Conservation (phyloP, 2,888 invertebrate species). For the Pachliopta kotzebuea region DNA sequence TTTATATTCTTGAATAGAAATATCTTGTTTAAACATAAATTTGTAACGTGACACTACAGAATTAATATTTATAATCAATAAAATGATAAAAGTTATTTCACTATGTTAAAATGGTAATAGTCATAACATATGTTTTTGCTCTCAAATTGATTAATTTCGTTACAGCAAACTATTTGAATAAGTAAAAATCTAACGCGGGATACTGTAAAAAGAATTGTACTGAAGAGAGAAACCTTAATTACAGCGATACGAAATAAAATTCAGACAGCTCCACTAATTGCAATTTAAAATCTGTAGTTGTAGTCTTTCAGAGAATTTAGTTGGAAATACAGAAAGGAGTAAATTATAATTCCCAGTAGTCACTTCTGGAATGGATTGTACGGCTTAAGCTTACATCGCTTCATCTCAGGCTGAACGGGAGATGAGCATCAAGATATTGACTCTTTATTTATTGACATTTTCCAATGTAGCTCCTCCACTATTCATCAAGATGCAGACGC, state of each 20-base stretch:
- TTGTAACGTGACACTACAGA: background rate
- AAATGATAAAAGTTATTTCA: background rate
- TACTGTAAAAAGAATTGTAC: conserved; percentile 8
- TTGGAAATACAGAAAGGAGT: background rate
- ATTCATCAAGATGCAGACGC: conserved; percentile 72
- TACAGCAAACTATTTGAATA: conserved; percentile 1
- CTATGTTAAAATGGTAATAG: background rate
- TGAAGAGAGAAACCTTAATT: conserved; percentile 16
- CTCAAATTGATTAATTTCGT: background rate
- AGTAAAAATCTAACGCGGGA: conserved; percentile 1
- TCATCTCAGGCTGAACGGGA: conserved; percentile 49
- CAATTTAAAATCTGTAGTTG: conserved; percentile 15
- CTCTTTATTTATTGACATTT: conserved; percentile 80
- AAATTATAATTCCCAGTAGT: conserved; percentile 6
- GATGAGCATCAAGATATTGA: conserved; percentile 64
- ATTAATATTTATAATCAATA: background rate
- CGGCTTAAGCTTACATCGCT: conserved; percentile 35
- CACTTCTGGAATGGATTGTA: conserved; percentile 32
- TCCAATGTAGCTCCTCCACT: conserved; percentile 65
- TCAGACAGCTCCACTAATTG: conserved; percentile 18
- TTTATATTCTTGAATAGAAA: background rate
- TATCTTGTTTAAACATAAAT: background rate
- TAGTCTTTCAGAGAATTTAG: conserved; percentile 11
- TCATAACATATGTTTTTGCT: background rate
- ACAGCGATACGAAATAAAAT: conserved; percentile 20